These are phyloP conservation scores for Sphyrna mokarran DNA, from an alignment of 2,113 vertebrate species.

Conservation along the genomic window DNA sequence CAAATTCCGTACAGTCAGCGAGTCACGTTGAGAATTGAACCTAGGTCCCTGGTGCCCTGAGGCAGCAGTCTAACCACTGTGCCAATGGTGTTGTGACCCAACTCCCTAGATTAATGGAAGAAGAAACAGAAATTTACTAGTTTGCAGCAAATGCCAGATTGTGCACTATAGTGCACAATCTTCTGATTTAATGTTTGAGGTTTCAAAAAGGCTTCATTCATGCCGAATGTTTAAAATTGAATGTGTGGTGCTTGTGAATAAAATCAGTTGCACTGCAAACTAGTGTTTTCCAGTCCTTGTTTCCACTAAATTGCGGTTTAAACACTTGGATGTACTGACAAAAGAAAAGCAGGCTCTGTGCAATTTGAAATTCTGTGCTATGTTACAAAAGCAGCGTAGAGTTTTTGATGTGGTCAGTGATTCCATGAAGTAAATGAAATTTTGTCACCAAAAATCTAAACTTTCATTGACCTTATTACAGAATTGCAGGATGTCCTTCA, in stretches of 20 bases:
- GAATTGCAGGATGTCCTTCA: neutral
- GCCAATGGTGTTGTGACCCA: neutral
- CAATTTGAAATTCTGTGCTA: neutral
- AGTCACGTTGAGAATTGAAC: no score
- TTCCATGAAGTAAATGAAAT: neutral
- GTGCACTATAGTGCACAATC: neutral
- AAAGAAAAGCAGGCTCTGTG: no score
- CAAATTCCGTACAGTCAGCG: no score
- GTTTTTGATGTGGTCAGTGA: neutral
- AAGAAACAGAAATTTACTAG: neutral
- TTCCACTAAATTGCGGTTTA: neutral
- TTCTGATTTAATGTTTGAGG: neutral
- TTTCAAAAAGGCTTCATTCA: conserved; percentile 4
- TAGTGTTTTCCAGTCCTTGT: neutral
- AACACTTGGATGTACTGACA: neutral
- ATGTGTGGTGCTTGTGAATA: neutral
- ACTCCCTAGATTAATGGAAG: neutral
- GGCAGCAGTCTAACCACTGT: no score
- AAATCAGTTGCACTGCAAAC: neutral
- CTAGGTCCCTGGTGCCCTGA: no score
- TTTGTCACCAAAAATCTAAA: neutral
- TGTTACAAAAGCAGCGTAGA: neutral
- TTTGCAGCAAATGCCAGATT: neutral
- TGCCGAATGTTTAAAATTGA: neutral
- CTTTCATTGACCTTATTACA: neutral